Base-by-base conservation (phyloP, 2,797 vertebrate genomes). In the Phrynocephalus guinanensis region DNA sequence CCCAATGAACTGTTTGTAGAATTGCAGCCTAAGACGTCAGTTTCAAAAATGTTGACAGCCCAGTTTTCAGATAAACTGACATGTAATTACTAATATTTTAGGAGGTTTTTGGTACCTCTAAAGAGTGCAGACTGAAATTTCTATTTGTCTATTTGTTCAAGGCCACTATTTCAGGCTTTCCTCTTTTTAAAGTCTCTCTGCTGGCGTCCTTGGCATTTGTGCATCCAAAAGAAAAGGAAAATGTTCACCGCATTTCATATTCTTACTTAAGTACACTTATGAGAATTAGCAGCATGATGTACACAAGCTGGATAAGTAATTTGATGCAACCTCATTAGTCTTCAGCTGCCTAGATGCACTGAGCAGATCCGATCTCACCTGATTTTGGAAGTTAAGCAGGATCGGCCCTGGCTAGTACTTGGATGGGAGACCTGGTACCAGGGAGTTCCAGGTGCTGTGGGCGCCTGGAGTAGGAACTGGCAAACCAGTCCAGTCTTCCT, bases 11-110 rank as follows among this genome's bases (percentile, higher is more conserved):
- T 73, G 71, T 76, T 18, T 38, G 24, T 24, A 76, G 20, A 8
- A 76, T 18, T 63, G 33, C 77, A 52, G 50, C 77, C 88, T 56
- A 50, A 80, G 0, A 60, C 48, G 30, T 2, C 79, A 33, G 48
- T 72, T 56, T 66, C 26, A 67, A 48, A 22, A 48, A 68, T 80
- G 60, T 81, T 44, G 44, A 9, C 22, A 33, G n/a, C 86, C 11
- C 10, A 18, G 6, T 70, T 63, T 82, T 83, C 48, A 78, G 15
- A 70, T 50, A 77, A 79, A 10, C 22, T 86, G 81, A 38, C 3
- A 33, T 84, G 82, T 86, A 76, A 5, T 28, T 82, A 26, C 30
- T 71, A 82, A 30, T 87, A 76, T 85, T 88, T n/a, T 72, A 30
- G 44, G 68, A 84, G n/a, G 22, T 18, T 15, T 83, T 87, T 79